phyloP scores from a whole-genome alignment of 1,140 invertebrate genomes.

The Hermetia illucens region DNA sequence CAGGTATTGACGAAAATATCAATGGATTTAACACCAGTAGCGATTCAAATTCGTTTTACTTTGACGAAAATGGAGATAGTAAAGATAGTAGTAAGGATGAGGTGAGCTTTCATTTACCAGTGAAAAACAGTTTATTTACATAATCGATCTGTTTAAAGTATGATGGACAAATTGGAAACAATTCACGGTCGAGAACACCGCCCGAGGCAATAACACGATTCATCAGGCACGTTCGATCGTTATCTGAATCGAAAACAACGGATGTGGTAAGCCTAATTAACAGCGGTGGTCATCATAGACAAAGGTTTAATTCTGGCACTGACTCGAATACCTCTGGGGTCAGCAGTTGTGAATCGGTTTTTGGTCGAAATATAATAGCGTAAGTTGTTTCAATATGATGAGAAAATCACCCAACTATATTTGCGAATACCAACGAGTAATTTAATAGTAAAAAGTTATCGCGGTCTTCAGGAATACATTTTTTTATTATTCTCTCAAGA shows the following conservation, averaged over 20 bases:
- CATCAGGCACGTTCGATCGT: constrained; percentile 37
- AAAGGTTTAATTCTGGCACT: constrained; percentile 36
- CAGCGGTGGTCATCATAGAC: constrained; percentile 16
- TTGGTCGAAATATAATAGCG: constrained; percentile 24
- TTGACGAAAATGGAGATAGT: constrained; percentile 7
- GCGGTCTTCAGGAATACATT: no score
- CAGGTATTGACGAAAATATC: constrained; percentile 22
- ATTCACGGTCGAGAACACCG: constrained; percentile 20
- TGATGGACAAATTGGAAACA: not conserved
- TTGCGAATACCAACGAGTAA: not conserved
- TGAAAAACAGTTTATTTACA: no score
- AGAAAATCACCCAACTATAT: not conserved
- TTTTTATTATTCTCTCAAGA: no score
- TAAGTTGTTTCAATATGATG: constrained; percentile 1
- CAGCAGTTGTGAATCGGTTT: constrained; percentile 59
- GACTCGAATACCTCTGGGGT: constrained; percentile 66
- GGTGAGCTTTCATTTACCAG: constrained; percentile 5
- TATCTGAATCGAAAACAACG: constrained; percentile 49
- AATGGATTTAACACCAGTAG: constrained; percentile 20
- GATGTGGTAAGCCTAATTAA: constrained; percentile 23
- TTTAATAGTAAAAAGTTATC: constrained; percentile 7
- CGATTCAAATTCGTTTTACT: constrained; percentile 17
- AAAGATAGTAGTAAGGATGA: constrained; percentile 13
- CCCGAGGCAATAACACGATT: constrained; percentile 19
- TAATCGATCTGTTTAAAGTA: constrained; percentile 1